Evolutionary conservation across 2,113 vertebrate genomes (phyloP).

Genomic region (Neolamprologus toae): DNA sequence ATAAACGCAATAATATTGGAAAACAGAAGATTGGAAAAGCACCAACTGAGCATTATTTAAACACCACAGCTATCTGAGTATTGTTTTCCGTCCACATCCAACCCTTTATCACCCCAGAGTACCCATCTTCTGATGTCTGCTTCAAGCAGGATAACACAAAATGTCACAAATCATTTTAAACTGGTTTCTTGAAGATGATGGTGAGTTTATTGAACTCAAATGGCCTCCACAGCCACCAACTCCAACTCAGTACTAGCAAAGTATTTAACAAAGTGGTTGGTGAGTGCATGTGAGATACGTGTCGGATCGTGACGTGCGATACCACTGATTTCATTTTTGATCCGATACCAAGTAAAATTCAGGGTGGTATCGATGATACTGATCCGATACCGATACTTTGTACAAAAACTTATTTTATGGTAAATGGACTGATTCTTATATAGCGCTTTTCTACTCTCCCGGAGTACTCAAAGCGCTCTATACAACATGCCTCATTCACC

Average conservation of each 20-base stretch:
- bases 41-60: background rate
- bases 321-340: background rate
- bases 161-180: background rate
- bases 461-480: no score
- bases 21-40: background rate
- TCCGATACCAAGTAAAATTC: background rate
- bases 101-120: background rate
- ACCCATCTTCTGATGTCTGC: background rate
- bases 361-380: no score
- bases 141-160: background rate
- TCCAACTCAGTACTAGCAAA: background rate
- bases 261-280: background rate
- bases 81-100: background rate
- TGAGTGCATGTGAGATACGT: background rate
- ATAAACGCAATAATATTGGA: background rate
- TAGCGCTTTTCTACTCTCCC: no score
- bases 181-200: background rate
- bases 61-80: background rate
- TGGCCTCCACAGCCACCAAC: background rate
- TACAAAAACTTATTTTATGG: no score
- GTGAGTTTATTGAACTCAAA: background rate
- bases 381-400: no score
- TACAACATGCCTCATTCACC: no score
- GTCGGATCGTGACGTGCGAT: background rate
- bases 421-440: no score